Percentiles rank a stretch among this genome's conserved stretches.
Conservation (phyloP, 2,888 invertebrate species). For the Euplagia quadripunctaria region DNA sequence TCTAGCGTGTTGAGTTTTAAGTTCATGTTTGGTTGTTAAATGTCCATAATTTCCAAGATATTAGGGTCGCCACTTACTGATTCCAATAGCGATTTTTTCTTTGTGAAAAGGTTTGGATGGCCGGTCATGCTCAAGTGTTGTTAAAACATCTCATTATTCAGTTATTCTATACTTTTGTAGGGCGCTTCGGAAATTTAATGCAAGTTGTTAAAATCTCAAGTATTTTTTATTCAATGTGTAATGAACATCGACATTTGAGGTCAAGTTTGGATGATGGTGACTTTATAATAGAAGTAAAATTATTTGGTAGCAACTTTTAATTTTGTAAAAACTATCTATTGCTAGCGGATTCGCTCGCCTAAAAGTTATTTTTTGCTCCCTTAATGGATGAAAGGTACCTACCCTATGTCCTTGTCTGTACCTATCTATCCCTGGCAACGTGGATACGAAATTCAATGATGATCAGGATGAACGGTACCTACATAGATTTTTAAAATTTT, state of each 20-base stretch:
- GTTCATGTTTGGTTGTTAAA: conserved; percentile 17
- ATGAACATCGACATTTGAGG: conserved; percentile 12
- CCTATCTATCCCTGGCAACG: too few relatives aligned
- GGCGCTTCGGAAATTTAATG: conserved; percentile 30
- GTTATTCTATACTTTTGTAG: conserved; percentile 56
- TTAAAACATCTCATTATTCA: conserved; percentile 53
- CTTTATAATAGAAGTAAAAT: neutral
- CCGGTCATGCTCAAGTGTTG: conserved; percentile 25
- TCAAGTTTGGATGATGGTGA: conserved; percentile 16
- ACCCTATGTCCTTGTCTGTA: too few relatives aligned
- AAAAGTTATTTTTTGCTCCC: too few relatives aligned
- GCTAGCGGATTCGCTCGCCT: neutral
- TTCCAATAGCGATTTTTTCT: conserved; percentile 62
- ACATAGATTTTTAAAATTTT: too few relatives aligned
- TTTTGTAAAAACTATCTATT: neutral
- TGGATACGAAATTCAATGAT: too few relatives aligned
- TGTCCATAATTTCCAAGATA: conserved; percentile 19
- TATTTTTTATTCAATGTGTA: conserved; percentile 19
- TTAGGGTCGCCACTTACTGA: conserved; percentile 42
- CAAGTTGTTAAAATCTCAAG: conserved; percentile 29
- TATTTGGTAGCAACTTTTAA: neutral
- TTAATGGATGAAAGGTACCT: too few relatives aligned
- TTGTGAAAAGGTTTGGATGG: conserved; percentile 69
- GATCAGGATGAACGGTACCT: too few relatives aligned
- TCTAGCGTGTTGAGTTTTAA: neutral